Evolutionary conservation across 2,888 invertebrate species (phyloP).

Genomic region (Lasioglossum marginatum): DNA sequence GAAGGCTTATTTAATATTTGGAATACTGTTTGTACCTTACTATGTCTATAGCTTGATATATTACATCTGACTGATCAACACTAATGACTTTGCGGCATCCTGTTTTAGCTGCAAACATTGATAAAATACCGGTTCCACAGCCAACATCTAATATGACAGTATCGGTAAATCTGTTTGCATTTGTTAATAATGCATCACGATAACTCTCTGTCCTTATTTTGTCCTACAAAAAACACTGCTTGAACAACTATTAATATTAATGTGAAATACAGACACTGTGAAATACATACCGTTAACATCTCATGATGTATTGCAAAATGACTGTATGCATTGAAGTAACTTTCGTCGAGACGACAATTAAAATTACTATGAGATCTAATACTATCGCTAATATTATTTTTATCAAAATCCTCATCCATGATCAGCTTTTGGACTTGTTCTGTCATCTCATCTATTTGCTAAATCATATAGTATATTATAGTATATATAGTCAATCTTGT

Average conservation of each 20-base stretch:
- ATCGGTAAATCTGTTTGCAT: constrained; percentile 88
- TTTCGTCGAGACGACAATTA: constrained; percentile 89
- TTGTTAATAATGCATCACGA: constrained; percentile 92
- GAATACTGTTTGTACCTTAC: constrained; percentile 87
- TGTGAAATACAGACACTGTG: background rate
- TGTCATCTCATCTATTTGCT: constrained; percentile 83
- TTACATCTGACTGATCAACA: constrained; percentile 98
- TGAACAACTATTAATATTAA: constrained; percentile 22
- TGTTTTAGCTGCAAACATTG: constrained; percentile 98
- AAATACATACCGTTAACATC: constrained; percentile 92
- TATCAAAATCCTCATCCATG: constrained; percentile 76
- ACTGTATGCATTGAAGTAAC: constrained; percentile 93
- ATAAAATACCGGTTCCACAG: constrained; percentile 98
- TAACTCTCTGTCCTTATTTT: constrained; percentile 95
- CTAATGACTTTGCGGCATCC: constrained; percentile 96
- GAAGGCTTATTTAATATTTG: background rate
- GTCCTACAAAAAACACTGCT: constrained; percentile 86
- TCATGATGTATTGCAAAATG: constrained; percentile 97
- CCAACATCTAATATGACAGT: constrained; percentile 97
- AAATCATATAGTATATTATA: constrained; percentile 27
- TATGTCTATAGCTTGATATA: constrained; percentile 98
- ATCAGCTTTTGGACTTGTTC: constrained; percentile 80
- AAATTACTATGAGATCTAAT: constrained; percentile 84
- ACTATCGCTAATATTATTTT: constrained; percentile 41
- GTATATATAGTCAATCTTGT: background rate